Conservation (phyloP, 2,888 invertebrate genomes). For the Heliconius ismenius region DNA sequence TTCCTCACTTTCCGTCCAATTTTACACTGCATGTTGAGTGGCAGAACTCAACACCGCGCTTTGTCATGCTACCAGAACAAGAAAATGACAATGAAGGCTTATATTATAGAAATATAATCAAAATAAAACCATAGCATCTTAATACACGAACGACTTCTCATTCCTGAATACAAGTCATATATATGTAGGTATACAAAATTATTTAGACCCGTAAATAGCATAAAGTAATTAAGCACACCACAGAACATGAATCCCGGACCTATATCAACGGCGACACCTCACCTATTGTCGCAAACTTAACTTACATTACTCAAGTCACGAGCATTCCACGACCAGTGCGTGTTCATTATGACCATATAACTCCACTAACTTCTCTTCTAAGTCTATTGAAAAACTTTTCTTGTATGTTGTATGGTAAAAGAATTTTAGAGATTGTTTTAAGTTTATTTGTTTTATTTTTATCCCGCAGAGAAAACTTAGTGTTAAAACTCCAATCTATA, state of each 20-base stretch:
- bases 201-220: constrained; percentile 9
- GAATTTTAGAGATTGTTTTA: neutral
- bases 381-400: constrained; percentile 4
- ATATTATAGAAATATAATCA: no score
- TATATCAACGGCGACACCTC: constrained; percentile 36
- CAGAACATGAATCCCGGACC: constrained; percentile 34
- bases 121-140: no score
- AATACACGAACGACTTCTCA: neutral
- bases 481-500: accelerated
- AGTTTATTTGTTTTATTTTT: neutral
- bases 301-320: constrained; percentile 34
- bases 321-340: constrained; percentile 21
- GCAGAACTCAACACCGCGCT: neutral
- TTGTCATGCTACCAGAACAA: neutral
- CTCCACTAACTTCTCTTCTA: constrained; percentile 14
- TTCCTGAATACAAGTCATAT: neutral
- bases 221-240: constrained; percentile 35
- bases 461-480: neutral
- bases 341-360: constrained; percentile 25
- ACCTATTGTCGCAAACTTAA: constrained; percentile 36
- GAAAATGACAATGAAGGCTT: neutral
- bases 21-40: neutral
- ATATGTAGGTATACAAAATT: neutral
- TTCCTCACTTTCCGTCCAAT: neutral
- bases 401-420: neutral